Evolutionary conservation across 1,140 invertebrate species (phyloP).

Genomic region (Drosophila sp.): DNA sequence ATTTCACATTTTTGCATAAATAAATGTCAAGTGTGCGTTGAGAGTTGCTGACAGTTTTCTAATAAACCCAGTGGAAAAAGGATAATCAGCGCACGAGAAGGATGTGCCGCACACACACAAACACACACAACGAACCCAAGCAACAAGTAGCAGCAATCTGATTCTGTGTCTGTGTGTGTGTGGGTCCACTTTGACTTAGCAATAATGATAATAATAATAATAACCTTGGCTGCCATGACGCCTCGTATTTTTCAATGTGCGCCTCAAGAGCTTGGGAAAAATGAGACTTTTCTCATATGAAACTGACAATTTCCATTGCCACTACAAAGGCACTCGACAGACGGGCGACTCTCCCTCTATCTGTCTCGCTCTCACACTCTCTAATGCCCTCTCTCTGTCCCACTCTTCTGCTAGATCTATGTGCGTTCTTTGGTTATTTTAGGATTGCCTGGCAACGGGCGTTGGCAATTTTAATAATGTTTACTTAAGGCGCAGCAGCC

Average conservation of each 20-base stretch:
- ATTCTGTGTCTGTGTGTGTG: slow-evolving; percentile 10
- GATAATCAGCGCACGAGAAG: slow-evolving; percentile 67
- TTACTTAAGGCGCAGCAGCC: slow-evolving; percentile 74
- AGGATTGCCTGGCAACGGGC: slow-evolving; percentile 73
- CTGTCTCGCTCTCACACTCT: not conserved
- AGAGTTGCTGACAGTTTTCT: slow-evolving; percentile 80
- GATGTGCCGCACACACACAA: slow-evolving; percentile 35
- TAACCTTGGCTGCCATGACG: slow-evolving; percentile 75
- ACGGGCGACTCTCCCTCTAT: not conserved
- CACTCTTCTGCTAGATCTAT: slow-evolving; percentile 14
- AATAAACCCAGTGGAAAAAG: slow-evolving; percentile 73
- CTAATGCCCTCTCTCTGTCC: not conserved
- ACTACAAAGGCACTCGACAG: slow-evolving; percentile 58
- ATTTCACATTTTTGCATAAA: slow-evolving; percentile 84
- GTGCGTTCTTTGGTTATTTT: slow-evolving; percentile 70
- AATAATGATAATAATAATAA: slow-evolving; percentile 74
- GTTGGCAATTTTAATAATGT: slow-evolving; percentile 82
- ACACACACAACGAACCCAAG: slow-evolving; percentile 19
- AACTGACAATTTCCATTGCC: slow-evolving; percentile 78
- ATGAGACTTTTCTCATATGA: slow-evolving; percentile 51
- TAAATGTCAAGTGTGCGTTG: slow-evolving; percentile 81
- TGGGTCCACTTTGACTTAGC: slow-evolving; percentile 71
- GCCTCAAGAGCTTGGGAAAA: slow-evolving; percentile 31
- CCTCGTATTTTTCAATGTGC: slow-evolving; percentile 68
- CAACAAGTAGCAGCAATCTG: slow-evolving; percentile 60